Evolutionary conservation across 92 coral and sea anemone species (phyloP).

Genomic region (Bergia puertoricense): DNA sequence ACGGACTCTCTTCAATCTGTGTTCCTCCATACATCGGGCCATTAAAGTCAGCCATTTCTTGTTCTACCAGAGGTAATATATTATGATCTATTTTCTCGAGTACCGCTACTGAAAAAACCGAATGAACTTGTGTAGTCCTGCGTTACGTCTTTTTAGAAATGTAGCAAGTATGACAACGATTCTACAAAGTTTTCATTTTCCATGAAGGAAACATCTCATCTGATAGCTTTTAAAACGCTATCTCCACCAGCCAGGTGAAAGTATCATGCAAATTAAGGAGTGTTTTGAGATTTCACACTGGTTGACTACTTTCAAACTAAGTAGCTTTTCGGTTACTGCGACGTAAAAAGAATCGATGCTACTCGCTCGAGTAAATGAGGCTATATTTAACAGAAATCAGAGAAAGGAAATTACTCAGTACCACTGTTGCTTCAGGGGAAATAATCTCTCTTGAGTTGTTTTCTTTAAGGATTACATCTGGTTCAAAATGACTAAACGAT

Average conservation of each 20-base stretch:
- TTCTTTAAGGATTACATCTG: not conserved
- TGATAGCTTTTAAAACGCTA: not conserved
- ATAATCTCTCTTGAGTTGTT: not conserved
- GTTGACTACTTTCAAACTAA: not conserved
- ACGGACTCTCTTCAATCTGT: slow-evolving; percentile 16
- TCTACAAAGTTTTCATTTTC: not conserved
- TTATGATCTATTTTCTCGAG: not conserved
- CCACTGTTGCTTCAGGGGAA: not conserved
- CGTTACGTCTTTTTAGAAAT: not conserved
- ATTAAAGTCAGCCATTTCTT: not conserved
- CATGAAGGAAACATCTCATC: not conserved
- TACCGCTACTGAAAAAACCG: not conserved
- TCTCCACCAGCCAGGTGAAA: not conserved
- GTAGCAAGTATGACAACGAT: not conserved
- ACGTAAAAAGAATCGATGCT: too few relatives aligned
- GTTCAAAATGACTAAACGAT: not conserved
- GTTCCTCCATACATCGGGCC: not conserved
- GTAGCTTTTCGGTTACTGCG: not conserved
- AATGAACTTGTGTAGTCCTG: not conserved
- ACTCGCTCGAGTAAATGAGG: not conserved
- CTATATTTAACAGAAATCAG: not conserved
- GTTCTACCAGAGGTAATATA: not conserved
- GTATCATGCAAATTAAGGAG: not conserved
- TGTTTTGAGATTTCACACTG: not conserved
- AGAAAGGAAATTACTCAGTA: not conserved